These are phyloP conservation scores for Poeciliopsis turrubarensis DNA, from an alignment of 2,113 vertebrate species.

Conservation along the genomic window DNA sequence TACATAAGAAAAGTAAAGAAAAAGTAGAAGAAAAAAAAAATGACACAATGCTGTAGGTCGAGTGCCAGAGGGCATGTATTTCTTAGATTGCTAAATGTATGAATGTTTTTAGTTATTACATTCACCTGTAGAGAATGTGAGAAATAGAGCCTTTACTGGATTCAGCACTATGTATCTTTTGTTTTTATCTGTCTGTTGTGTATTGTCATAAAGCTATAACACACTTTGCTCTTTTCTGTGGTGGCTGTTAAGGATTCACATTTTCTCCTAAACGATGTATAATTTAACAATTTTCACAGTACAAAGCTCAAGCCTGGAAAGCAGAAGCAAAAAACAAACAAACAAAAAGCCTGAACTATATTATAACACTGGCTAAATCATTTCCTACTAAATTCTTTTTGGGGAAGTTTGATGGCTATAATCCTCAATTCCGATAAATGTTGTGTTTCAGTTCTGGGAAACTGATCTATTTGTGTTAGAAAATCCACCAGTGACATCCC, in stretches of 20 bases:
- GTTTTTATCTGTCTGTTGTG: not conserved
- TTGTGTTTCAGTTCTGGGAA: not conserved
- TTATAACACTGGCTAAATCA: not conserved
- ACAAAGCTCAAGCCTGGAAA: not conserved
- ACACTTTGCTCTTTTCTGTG: not conserved
- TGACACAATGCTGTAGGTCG: not conserved
- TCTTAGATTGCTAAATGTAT: not conserved
- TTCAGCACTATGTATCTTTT: not conserved
- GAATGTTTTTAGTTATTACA: not conserved
- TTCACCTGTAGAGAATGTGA: not conserved
- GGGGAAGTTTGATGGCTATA: not conserved
- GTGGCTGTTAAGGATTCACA: conserved; percentile 16
- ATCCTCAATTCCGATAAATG: not conserved
- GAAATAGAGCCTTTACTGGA: not conserved
- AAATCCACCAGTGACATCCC: conserved; percentile 5
- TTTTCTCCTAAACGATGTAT: not conserved
- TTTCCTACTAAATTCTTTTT: not conserved
- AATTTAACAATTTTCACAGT: conserved; percentile 5
- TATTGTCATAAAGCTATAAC: not conserved
- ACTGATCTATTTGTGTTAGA: not conserved
- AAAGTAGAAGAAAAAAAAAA: not conserved
- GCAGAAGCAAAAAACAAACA: not conserved
- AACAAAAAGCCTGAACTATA: not conserved
- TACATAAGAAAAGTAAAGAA: not conserved
- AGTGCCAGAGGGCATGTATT: not conserved